A percentile compares a stretch with the other conserved stretches of the same genome.
Conservation (phyloP, 2,888 invertebrate species). For the Tridacna gigas region DNA sequence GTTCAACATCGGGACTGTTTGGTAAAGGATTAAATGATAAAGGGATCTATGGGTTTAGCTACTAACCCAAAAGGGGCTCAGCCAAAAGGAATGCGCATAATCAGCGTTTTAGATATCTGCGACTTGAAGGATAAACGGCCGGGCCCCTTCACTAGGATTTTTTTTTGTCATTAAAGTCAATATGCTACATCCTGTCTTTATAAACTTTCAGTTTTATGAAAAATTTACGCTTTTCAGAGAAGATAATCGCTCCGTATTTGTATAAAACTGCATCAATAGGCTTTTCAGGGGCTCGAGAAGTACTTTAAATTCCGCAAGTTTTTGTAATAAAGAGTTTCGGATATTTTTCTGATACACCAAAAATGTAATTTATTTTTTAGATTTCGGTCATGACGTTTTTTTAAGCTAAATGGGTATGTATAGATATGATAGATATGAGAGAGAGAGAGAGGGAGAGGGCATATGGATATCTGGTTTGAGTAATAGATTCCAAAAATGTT, state of each 20-base stretch:
- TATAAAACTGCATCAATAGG: conserved; percentile 30
- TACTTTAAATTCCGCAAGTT: conserved; percentile 38
- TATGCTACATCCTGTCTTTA: conserved; percentile 66
- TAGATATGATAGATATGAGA: no score
- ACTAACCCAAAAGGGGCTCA: no score
- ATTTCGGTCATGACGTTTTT: no score
- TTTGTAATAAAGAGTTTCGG: conserved; percentile 29
- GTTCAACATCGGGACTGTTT: no score
- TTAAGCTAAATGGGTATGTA: no score
- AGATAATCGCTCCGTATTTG: conserved; percentile 50
- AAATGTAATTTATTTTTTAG: no score
- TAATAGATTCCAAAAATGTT: no score
- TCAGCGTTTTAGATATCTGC: background rate
- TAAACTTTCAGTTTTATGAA: conserved; percentile 64
- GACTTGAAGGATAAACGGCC: conserved; percentile 4
- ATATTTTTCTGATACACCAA: background rate
- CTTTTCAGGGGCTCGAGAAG: conserved; percentile 25
- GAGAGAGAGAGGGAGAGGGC: no score
- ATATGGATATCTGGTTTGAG: no score
- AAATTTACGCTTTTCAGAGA: conserved; percentile 50
- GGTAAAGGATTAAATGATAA: no score
- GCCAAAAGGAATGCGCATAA: no score
- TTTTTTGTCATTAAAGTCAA: conserved; percentile 60
- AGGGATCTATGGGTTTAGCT: no score
- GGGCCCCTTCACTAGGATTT: conserved; percentile 9